A percentile compares a stretch with the other conserved stretches of the same genome.
These are phyloP conservation scores for Heptranchias perlo DNA, from an alignment of 2,113 vertebrate genomes.

Conservation along the genomic window DNA sequence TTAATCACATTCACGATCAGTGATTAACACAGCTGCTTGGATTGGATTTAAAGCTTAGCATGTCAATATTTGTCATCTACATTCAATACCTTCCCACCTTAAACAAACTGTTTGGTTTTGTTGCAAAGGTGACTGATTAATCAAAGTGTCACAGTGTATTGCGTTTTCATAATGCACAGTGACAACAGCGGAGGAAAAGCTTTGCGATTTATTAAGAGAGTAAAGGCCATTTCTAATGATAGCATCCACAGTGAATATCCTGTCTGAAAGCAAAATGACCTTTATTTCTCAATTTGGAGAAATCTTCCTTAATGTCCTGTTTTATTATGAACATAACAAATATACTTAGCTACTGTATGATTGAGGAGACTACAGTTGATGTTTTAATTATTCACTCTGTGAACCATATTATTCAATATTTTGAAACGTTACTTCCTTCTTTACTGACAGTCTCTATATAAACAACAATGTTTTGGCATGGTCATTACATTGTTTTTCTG, in stretches of 20 bases:
- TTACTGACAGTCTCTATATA: not conserved
- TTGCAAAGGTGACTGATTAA: not conserved
- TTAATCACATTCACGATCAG: not conserved
- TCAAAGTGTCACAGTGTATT: not conserved
- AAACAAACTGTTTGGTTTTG: not conserved
- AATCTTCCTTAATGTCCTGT: not conserved
- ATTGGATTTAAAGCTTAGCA: not conserved
- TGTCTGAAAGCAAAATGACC: not conserved
- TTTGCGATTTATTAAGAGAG: not conserved
- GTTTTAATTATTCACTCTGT: slow-evolving; percentile 9
- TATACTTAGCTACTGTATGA: not conserved
- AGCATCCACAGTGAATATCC: not conserved
- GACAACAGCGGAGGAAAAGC: not conserved
- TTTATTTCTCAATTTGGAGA: not conserved
- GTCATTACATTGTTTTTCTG: not conserved
- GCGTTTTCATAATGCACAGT: not conserved
- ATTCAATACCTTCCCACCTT: not conserved
- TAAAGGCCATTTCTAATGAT: slow-evolving; percentile 3
- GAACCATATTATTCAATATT: not conserved
- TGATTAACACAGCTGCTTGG: not conserved
- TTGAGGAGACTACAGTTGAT: not conserved
- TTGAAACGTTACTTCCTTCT: not conserved
- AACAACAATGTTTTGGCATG: not conserved
- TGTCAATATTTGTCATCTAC: not conserved
- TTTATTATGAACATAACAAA: not conserved